Conservation (phyloP, 2,113 vertebrate species). For the Epinephelus moara region DNA sequence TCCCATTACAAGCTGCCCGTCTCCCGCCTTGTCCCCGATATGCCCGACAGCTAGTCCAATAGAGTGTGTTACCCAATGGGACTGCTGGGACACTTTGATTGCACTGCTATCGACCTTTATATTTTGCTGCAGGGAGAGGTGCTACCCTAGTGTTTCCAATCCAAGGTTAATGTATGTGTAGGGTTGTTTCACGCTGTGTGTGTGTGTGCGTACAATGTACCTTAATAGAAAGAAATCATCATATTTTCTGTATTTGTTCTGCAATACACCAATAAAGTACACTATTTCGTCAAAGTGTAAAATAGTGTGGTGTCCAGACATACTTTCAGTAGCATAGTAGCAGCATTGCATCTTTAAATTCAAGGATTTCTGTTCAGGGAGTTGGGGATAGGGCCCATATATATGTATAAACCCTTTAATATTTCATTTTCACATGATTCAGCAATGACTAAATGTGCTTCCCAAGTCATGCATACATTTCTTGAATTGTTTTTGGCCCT, state of each 20-base stretch:
- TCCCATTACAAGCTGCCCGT: conserved; percentile 80
- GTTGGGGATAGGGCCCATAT: too few relatives aligned
- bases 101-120: conserved; percentile 39
- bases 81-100: conserved; percentile 66
- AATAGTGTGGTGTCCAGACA: not conserved
- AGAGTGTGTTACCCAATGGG: conserved; percentile 57
- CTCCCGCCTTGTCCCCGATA: conserved; percentile 80
- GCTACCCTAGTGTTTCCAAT: conserved; percentile 27
- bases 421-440: not conserved
- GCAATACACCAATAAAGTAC: not conserved
- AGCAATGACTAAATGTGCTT: not conserved
- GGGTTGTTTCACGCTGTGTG: not conserved
- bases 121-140: conserved; percentile 45
- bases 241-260: not conserved
- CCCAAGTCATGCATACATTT: not conserved
- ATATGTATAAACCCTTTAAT: too few relatives aligned
- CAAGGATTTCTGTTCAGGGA: too few relatives aligned
- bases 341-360: not conserved
- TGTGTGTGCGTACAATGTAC: not conserved
- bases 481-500: not conserved
- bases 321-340: conserved; percentile 10
- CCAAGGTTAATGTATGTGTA: conserved; percentile 9
- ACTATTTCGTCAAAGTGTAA: not conserved
- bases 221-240: not conserved
- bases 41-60: conserved; percentile 68